Evolutionary conservation across 2,797 vertebrate genomes (phyloP), one percentile per base, ranked within the genome.

Genomic region (Pangasius mekongensis): DNA sequence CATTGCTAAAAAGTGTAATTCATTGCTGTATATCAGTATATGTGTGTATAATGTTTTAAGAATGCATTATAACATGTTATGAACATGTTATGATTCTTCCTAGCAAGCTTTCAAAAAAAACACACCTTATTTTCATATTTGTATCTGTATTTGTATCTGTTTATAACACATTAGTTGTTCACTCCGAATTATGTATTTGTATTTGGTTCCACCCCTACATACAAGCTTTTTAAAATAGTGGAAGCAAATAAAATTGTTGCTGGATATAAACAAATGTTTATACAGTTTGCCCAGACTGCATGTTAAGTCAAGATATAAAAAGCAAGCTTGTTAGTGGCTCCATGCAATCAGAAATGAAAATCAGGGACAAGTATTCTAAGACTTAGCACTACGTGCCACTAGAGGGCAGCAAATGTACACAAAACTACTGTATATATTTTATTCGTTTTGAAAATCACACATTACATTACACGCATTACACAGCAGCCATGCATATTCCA

Each of bases 361-460:
- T 6, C 0, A 27, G 33, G 6, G 43, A 10, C 7, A n/a, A 83
- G 1, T 22, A 36, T 22, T 0, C 20, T 36, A 6, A 27, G 47
- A n/a, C 24, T 3, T 83, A 11, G 4, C n/a, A 24, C 36, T 69
- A 3, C 5, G 16, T 11, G 43, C 92, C 94, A 92, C 88, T 87
- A 92, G 93, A 85, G 89, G 90, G 77, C 93, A 93, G 20, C 58
- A 85, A 67, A 90, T 54, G 67, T 66, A 81, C 71, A 85, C 22
- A 10, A 78, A 82, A 87, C 5, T 77, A 49, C 20, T 49, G 11
- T n/a, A n/a, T 18, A 67, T 66, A 43, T 67, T 71, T 14, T 16
- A 18, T 58, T 64, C 22, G 22, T 39, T 69, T 69, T 71, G 36
- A 73, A 82, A 67, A 14, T 76, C 74, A 82, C 27, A 52, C 47